A percentile compares a stretch with the other conserved stretches of the same genome.
These are phyloP conservation scores for Listronotus bonariensis DNA, from an alignment of 1,140 invertebrate species.

Conservation along the genomic window DNA sequence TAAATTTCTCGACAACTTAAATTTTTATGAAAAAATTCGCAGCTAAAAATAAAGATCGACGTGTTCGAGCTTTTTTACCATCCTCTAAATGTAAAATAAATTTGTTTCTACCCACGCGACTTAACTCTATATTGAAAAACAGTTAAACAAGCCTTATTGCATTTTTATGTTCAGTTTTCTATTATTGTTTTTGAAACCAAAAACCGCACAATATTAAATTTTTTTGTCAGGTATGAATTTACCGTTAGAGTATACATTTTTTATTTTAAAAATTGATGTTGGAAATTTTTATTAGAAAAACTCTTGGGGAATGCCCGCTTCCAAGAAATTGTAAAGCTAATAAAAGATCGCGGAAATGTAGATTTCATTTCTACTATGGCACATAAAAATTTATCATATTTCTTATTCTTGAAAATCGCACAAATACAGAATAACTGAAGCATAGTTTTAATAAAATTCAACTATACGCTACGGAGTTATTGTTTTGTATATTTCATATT, in stretches of 20 bases:
- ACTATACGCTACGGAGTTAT: slow-evolving; percentile 14
- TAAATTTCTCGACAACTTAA: no score
- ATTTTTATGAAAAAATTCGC: no score
- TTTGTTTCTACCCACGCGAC: no score
- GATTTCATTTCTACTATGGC: slow-evolving; percentile 33
- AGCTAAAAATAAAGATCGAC: no score
- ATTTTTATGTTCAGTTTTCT: neutral
- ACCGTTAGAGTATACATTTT: no score
- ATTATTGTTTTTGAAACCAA: no score
- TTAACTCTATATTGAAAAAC: no score
- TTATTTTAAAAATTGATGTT: neutral
- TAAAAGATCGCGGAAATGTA: slow-evolving; percentile 31
- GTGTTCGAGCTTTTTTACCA: no score
- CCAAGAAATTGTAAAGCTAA: slow-evolving; percentile 27
- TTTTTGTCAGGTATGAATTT: no score
- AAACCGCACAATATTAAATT: no score
- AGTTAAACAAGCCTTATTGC: no score
- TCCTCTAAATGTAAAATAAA: no score
- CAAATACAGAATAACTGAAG: slow-evolving; percentile 29
- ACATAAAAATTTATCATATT: slow-evolving; percentile 33
- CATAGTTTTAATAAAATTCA: slow-evolving; percentile 33
- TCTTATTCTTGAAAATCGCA: slow-evolving; percentile 16
- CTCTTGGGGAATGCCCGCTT: slow-evolving; percentile 26
- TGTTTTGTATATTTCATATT: slow-evolving; percentile 20
- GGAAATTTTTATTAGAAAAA: slow-evolving; percentile 19